phyloP scores from a whole-genome alignment of 2,113 vertebrate species.

The Aix galericulata region DNA sequence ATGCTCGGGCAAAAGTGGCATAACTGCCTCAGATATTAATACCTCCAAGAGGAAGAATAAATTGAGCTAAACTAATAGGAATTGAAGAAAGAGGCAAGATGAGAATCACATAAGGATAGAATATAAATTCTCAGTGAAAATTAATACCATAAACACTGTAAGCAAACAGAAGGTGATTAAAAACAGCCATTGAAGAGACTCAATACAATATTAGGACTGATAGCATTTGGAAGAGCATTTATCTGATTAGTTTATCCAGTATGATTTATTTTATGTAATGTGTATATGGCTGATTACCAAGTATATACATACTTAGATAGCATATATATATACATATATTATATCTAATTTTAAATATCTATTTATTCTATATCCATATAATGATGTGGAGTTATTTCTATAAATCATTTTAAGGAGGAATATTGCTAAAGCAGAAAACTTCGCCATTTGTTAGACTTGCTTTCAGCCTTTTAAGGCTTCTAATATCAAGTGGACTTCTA shows the following conservation, averaged over 20 bases:
- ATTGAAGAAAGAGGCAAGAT: neutral
- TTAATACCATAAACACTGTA: neutral
- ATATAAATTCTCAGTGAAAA: neutral
- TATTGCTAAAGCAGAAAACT: neutral
- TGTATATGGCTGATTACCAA: neutral
- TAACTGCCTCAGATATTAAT: neutral
- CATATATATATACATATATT: neutral
- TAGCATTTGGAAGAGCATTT: neutral
- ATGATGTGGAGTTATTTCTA: accelerated
- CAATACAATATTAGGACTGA: neutral
- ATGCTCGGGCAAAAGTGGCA: neutral
- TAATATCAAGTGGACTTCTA: neutral
- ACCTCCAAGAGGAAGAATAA: neutral
- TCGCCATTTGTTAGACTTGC: neutral
- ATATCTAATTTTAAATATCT: neutral
- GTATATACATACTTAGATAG: neutral
- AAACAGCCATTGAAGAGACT: neutral
- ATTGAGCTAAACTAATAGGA: neutral
- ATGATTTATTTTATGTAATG: neutral
- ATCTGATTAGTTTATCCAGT: neutral
- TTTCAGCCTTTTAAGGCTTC: neutral
- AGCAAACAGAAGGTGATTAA: neutral
- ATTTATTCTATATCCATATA: neutral
- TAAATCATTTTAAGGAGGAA: neutral
- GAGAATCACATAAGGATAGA: neutral